phyloP scores from a whole-genome alignment of 2,797 vertebrate genomes.

The Hylomyscus alleni region DNA sequence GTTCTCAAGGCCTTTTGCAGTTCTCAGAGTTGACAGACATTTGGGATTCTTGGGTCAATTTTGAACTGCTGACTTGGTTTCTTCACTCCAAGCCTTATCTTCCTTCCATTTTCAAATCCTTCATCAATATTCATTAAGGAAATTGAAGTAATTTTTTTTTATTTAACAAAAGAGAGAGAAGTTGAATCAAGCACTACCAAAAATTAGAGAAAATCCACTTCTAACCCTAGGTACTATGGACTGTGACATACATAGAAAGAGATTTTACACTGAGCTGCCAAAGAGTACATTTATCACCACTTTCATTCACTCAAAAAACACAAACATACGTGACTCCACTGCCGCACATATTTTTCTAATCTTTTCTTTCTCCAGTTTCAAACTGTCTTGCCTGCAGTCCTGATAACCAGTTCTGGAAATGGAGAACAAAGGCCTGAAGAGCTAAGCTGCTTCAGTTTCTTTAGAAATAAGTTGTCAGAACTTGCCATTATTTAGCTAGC shows the following conservation, averaged over 20 bases:
- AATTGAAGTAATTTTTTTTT: slow-evolving; percentile 81
- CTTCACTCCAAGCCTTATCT: slow-evolving; percentile 81
- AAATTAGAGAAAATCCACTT: slow-evolving; percentile 85
- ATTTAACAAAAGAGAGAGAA: slow-evolving; percentile 78
- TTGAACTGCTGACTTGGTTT: slow-evolving; percentile 66
- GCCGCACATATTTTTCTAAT: slow-evolving; percentile 60
- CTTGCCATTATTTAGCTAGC: slow-evolving; percentile 64
- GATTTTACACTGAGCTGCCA: slow-evolving; percentile 84
- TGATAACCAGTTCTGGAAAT: slow-evolving; percentile 75
- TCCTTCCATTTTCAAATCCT: slow-evolving; percentile 85
- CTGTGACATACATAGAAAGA: slow-evolving; percentile 86
- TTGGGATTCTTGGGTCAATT: slow-evolving; percentile 33
- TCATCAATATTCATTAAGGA: slow-evolving; percentile 86
- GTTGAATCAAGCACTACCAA: slow-evolving; percentile 82
- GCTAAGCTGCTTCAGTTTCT: slow-evolving; percentile 46
- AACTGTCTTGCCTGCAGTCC: slow-evolving; percentile 65
- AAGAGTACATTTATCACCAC: slow-evolving; percentile 85
- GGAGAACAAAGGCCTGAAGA: slow-evolving; percentile 53
- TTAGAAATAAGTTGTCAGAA: slow-evolving; percentile 71
- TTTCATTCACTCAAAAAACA: slow-evolving; percentile 84
- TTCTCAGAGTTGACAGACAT: not conserved
- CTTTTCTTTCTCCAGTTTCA: slow-evolving; percentile 76
- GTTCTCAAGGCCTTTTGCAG: not conserved
- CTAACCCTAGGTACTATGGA: slow-evolving; percentile 86
- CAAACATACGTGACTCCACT: slow-evolving; percentile 47